Evolutionary conservation across 2,797 vertebrate species (phyloP), one percentile per base, ranked within the genome.

Genomic region (Lagodon rhomboides): DNA sequence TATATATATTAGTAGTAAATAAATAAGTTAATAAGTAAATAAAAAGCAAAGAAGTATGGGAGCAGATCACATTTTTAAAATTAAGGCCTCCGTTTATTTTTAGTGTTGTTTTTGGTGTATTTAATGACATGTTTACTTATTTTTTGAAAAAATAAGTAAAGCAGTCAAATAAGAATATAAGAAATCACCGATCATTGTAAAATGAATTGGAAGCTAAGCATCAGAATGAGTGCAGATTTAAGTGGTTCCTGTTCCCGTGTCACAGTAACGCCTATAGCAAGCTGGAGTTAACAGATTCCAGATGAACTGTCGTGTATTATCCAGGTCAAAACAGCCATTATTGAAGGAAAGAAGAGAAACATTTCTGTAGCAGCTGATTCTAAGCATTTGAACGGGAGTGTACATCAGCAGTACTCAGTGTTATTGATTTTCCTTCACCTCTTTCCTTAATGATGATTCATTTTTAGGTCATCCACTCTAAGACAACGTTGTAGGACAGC

Each of bases 401-500:
- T 15, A 18, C 54, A 56, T 34, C 27, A 58, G 9, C 20, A 16
- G 12, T 23, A 25, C 1, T 38, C 34, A 4, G 23, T 47, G 22
- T 20, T 23, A 69, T 63, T 67, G 38, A 66, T 60, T 49, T 77
- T n/a, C 30, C 17, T 12, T 61, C 53, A 68, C 25, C 59, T 65
- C 66, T 80, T 77, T 38, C 41, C 44, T 68, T 30, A 23, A 12
- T 63, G 43, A 17, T 38, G 49, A 46, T 66, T 74, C 3, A 68
- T 74, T 76, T n/a, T 44, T 61, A 58, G 22, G 64, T 72, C 22
- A 60, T 73, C 23, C 12, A 5, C 5, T 41, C 10, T 12, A 43
- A 59, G 44, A 13, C 60, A 65, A 1, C 2, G 55, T 59, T 62
- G 13, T 5, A 16, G 11, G 20, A 56, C 25, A 53, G 59, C 15